These are phyloP conservation scores for Achroia grisella DNA, from an alignment of 1,140 invertebrate genomes.

Conservation along the genomic window DNA sequence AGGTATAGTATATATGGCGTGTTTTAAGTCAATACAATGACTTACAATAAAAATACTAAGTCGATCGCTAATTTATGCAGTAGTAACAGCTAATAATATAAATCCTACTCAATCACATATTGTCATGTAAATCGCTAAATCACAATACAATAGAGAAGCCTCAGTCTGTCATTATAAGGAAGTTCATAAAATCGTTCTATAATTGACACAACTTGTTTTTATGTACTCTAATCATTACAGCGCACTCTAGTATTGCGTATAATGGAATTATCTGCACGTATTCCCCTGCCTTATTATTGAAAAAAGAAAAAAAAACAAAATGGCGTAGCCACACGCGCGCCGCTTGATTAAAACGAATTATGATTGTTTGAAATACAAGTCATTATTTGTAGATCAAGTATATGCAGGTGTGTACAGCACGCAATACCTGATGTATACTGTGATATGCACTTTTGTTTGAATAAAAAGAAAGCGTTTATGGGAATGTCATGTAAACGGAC, in stretches of 20 bases:
- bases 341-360: slow-evolving; percentile 43
- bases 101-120: too few species aligned
- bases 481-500: too few species aligned
- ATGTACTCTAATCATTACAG: slow-evolving; percentile 17
- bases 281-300: slow-evolving; percentile 14
- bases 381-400: slow-evolving; percentile 58
- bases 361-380: slow-evolving; percentile 38
- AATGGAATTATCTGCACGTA: slow-evolving; percentile 35
- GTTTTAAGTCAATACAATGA: too few species aligned
- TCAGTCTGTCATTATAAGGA: slow-evolving; percentile 18
- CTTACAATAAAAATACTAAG: neutral
- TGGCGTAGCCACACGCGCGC: slow-evolving; percentile 13
- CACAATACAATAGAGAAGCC: slow-evolving; percentile 1
- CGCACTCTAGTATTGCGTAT: slow-evolving; percentile 23
- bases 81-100: too few species aligned
- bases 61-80: neutral
- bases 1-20: too few species aligned
- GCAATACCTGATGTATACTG: slow-evolving; percentile 15
- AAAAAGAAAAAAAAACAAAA: slow-evolving; percentile 20
- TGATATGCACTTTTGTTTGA: too few species aligned
- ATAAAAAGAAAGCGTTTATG: too few species aligned
- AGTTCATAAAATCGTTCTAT: slow-evolving; percentile 22
- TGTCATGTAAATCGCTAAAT: neutral
- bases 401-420: slow-evolving; percentile 23
- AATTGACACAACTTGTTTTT: slow-evolving; percentile 34